Conservation (phyloP, 2,888 invertebrate species). For the Sarcophaga variegata region DNA sequence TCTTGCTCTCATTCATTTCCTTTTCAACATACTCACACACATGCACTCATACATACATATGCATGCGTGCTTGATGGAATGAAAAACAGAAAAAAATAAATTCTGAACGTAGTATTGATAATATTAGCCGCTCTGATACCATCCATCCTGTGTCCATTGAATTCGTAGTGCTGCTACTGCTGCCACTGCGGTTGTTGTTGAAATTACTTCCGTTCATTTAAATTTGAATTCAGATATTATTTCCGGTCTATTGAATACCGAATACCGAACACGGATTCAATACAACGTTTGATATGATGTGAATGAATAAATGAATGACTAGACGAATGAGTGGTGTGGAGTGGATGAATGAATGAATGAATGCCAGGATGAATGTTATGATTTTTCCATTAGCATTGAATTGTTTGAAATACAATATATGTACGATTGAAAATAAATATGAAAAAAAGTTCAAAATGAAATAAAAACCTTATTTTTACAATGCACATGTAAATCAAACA, state of each 20-base stretch:
- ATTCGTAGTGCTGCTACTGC: slow-evolving; percentile 10
- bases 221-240: slow-evolving; percentile 72
- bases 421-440: slow-evolving; percentile 13
- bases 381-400: slow-evolving; percentile 62
- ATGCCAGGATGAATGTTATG: slow-evolving; percentile 53
- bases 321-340: background rate
- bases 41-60: background rate
- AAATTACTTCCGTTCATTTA: slow-evolving; percentile 73
- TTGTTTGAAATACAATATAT: slow-evolving; percentile 27
- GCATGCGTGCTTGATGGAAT: background rate
- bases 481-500: slow-evolving; percentile 23
- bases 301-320: background rate
- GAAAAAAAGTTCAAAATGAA: background rate
- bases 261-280: slow-evolving; percentile 43
- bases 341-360: background rate
- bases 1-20: background rate
- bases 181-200: slow-evolving; percentile 57
- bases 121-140: slow-evolving; percentile 41
- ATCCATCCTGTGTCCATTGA: slow-evolving; percentile 45
- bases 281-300: slow-evolving; percentile 36
- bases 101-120: slow-evolving; percentile 13
- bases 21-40: background rate
- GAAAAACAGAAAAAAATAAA: background rate
- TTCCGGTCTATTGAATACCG: slow-evolving; percentile 71
- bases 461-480: slow-evolving; percentile 16